Percentiles rank a stretch among this genome's conserved stretches.
Conservation (phyloP, 1,140 invertebrate genomes). For the Cydia pomonella region DNA sequence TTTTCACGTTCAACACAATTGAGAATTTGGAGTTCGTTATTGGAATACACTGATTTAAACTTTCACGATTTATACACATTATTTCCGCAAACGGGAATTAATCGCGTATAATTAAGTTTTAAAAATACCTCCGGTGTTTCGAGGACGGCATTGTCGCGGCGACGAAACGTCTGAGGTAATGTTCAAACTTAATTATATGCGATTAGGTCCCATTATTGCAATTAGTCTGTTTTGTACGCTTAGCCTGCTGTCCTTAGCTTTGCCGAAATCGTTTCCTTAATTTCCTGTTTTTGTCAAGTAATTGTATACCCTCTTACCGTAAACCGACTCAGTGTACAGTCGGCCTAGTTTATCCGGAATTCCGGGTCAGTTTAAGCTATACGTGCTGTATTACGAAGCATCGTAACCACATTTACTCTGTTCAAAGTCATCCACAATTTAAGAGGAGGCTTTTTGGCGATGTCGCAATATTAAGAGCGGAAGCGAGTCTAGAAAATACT, state of each 20-base stretch:
- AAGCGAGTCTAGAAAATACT: background rate
- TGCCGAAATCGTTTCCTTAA: background rate
- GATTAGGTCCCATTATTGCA: too few relatives aligned
- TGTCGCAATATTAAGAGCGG: background rate
- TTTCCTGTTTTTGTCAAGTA: background rate
- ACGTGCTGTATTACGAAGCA: background rate
- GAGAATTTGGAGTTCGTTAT: background rate
- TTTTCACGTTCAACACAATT: background rate
- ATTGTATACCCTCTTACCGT: background rate
- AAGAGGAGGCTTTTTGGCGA: background rate
- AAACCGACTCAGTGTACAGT: background rate
- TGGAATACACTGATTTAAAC: too few relatives aligned
- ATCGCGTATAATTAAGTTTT: too few relatives aligned
- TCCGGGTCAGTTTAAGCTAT: background rate
- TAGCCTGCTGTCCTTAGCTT: background rate
- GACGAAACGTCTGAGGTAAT: too few relatives aligned
- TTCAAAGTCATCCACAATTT: background rate
- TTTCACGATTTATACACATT: too few relatives aligned
- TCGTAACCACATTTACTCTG: background rate
- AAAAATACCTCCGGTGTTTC: too few relatives aligned
- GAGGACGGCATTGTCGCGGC: too few relatives aligned
- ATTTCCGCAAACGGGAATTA: too few relatives aligned
- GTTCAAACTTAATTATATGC: too few relatives aligned
- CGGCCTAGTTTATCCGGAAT: background rate
- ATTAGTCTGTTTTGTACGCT: too few relatives aligned